These are phyloP conservation scores for Aldrovandia affinis DNA, from an alignment of 2,797 vertebrate genomes.

Conservation along the genomic window DNA sequence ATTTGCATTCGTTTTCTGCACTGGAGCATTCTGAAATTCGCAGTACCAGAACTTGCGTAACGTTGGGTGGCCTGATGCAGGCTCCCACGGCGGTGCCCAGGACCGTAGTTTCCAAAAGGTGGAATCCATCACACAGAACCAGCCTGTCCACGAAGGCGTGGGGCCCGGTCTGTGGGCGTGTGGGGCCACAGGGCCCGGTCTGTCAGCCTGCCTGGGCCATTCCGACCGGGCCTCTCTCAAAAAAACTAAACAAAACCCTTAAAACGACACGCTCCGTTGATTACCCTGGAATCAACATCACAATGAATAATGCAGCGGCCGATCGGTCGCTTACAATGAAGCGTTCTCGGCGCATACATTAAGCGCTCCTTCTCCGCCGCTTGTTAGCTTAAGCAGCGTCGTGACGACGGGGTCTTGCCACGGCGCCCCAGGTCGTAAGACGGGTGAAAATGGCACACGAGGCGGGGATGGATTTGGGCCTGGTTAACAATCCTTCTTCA, in stretches of 20 bases:
- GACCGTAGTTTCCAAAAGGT: not conserved
- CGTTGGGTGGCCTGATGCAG: too few relatives aligned
- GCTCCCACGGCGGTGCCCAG: too few relatives aligned
- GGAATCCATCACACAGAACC: not conserved
- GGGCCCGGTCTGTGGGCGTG: too few relatives aligned
- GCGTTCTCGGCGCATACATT: conserved; percentile 47
- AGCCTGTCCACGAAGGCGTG: not conserved
- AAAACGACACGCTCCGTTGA: conserved; percentile 49
- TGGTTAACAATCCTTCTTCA: not conserved
- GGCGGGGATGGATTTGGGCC: not conserved
- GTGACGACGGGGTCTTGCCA: conserved; percentile 28
- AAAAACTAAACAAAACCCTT: conserved; percentile 41
- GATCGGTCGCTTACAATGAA: conserved; percentile 43
- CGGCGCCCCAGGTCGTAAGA: conserved; percentile 32
- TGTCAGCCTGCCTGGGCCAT: conserved; percentile 2
- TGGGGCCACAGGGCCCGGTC: not conserved
- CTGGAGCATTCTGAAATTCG: not conserved
- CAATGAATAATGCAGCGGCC: conserved; percentile 52
- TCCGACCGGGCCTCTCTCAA: conserved; percentile 9
- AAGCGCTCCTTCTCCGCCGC: conserved; percentile 38
- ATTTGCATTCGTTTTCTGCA: not conserved
- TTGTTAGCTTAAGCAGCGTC: conserved; percentile 41
- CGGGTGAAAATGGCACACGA: conserved; percentile 15
- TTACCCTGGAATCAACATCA: conserved; percentile 43
- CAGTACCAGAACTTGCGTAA: too few relatives aligned